Evolutionary conservation across 2,797 vertebrate species (phyloP).

Genomic region (Crypturellus tataupa): DNA sequence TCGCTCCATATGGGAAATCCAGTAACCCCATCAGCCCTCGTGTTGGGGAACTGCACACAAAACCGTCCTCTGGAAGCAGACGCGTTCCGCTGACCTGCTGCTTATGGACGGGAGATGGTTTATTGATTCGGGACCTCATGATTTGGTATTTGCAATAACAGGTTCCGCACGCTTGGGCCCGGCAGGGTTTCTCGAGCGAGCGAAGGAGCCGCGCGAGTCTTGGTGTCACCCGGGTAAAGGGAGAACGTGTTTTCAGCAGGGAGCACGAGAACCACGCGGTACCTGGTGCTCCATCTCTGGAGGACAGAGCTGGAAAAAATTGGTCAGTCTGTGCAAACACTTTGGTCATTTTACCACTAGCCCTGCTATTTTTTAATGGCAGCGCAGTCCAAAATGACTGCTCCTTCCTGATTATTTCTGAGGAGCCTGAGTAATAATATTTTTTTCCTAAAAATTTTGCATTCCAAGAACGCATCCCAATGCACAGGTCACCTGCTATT

Average conservation of each 20-base stretch:
- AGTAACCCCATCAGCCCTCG: conserved; percentile 52
- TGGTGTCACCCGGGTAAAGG: neutral
- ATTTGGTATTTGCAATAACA: conserved; percentile 75
- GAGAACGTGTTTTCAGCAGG: too few species aligned
- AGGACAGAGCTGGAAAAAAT: conserved; percentile 33
- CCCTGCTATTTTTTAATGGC: neutral
- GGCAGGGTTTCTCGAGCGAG: conserved; percentile 60
- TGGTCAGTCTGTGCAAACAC: neutral
- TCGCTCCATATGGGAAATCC: neutral
- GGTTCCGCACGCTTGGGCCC: conserved; percentile 54
- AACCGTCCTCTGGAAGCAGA: conserved; percentile 58
- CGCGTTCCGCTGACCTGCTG: conserved; percentile 70
- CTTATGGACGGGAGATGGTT: conserved; percentile 66
- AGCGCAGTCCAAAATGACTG: neutral
- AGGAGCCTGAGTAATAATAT: neutral
- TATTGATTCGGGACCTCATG: conserved; percentile 74
- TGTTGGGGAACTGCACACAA: conserved; percentile 52
- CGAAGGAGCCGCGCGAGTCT: conserved; percentile 3
- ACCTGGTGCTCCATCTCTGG: neutral
- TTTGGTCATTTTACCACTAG: neutral
- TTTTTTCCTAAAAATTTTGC: conserved; percentile 33
- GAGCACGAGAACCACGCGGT: too few species aligned
- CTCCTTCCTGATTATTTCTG: conserved; percentile 43
- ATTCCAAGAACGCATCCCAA: conserved; percentile 14
- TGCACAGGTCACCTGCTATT: conserved; percentile 37